Conservation (phyloP, 1,140 invertebrate genomes). For the Dinothrombium tinctorium region DNA sequence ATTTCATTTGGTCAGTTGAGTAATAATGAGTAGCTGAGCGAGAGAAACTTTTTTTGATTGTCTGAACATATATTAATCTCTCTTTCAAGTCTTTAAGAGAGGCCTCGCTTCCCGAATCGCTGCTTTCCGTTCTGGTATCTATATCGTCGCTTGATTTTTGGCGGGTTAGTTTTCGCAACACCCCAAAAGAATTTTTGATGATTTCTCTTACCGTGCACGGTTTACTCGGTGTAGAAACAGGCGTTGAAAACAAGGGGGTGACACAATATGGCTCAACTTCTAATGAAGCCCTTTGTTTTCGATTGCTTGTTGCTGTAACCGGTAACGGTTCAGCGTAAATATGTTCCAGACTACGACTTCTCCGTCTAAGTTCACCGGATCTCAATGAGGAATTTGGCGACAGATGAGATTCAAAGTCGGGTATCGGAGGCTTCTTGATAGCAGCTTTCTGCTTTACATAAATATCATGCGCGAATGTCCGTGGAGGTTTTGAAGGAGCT, state of each 20-base stretch:
- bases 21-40: neutral
- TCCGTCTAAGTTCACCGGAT: neutral
- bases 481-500: neutral
- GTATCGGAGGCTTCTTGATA: neutral
- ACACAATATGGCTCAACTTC: neutral
- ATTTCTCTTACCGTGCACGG: neutral
- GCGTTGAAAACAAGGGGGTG: neutral
- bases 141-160: neutral
- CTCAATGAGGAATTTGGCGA: neutral
- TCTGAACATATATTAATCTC: neutral
- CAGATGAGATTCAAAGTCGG: neutral
- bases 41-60: neutral
- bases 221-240: neutral
- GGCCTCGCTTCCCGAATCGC: neutral
- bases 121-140: neutral
- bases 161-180: neutral
- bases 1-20: neutral
- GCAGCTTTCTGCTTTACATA: neutral
- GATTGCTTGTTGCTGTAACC: neutral
- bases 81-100: neutral
- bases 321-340: conserved; percentile 1
- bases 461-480: conserved; percentile 2
- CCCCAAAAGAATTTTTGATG: neutral
- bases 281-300: neutral
- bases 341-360: neutral